phyloP scores from a whole-genome alignment of 2,888 invertebrate species.

The Watsonalla binaria region DNA sequence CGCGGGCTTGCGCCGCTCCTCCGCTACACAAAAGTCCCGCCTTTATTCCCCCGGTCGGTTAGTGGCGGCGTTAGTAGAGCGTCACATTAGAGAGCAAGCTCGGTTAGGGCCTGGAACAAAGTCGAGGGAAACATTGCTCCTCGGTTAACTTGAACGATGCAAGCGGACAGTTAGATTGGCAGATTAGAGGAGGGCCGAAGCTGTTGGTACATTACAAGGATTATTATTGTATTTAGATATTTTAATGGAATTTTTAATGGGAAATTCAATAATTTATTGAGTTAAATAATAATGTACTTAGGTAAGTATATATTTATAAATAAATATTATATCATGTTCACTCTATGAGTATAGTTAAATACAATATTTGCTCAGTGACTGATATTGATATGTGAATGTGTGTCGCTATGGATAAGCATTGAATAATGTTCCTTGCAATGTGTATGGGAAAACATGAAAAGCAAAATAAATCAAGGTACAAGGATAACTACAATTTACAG shows the following conservation, averaged over 20 bases:
- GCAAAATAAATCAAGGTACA: conserved; percentile 41
- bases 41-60: conserved; percentile 72
- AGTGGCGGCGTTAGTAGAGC: conserved; percentile 77
- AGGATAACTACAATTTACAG: conserved; percentile 31
- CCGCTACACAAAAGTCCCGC: conserved; percentile 73
- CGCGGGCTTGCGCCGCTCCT: conserved; percentile 71
- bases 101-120: conserved; percentile 80
- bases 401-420: conserved; percentile 34
- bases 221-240: conserved; percentile 43
- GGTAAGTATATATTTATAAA: too few species aligned
- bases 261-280: not conserved
- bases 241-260: not conserved
- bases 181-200: conserved; percentile 53
- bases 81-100: conserved; percentile 80
- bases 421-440: conserved; percentile 74
- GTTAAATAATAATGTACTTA: not conserved
- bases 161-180: conserved; percentile 68
- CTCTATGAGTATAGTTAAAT: not conserved
- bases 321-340: not conserved
- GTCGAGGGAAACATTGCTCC: conserved; percentile 75
- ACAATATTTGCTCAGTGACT: conserved; percentile 4
- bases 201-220: conserved; percentile 63
- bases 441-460: conserved; percentile 51
- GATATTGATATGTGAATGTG: conserved; percentile 19
- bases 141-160: conserved; percentile 70